phyloP scores from a whole-genome alignment of 2,113 vertebrate genomes.

The Hypomesus transpacificus region DNA sequence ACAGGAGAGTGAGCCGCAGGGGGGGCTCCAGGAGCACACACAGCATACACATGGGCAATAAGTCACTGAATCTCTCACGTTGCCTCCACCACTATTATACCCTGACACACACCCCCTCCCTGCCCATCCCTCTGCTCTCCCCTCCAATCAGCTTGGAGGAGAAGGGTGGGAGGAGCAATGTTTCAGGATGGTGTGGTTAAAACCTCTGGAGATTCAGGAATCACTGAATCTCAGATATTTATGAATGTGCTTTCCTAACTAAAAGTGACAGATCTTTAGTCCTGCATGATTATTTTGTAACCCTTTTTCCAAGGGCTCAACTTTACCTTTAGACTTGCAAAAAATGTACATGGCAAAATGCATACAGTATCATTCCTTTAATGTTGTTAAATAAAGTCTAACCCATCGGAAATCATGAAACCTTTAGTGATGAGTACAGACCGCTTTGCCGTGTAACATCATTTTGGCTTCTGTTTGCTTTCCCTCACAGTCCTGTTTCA shows the following conservation, averaged over 20 bases:
- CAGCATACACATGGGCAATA: constrained; percentile 11
- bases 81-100: constrained; percentile 42
- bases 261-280: background rate
- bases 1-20: constrained; percentile 15
- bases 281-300: background rate
- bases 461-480: no score
- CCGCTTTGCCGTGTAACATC: no score
- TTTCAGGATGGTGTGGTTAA: background rate
- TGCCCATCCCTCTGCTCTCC: constrained; percentile 3
- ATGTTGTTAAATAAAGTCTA: no score
- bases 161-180: constrained; percentile 15
- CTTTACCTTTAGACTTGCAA: no score
- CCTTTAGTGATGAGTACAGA: no score
- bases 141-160: constrained; percentile 15
- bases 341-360: no score
- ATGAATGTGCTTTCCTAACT: no score
- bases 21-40: constrained; percentile 3
- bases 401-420: no score
- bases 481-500: no score
- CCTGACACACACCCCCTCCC: background rate
- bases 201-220: background rate
- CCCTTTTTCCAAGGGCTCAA: background rate
- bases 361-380: no score
- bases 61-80: constrained; percentile 15
- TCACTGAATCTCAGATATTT: background rate